Percentiles rank a stretch among this genome's conserved stretches.
Evolutionary conservation across 2,888 invertebrate species (phyloP).

Genomic region (Lasioglossum leucozonium): DNA sequence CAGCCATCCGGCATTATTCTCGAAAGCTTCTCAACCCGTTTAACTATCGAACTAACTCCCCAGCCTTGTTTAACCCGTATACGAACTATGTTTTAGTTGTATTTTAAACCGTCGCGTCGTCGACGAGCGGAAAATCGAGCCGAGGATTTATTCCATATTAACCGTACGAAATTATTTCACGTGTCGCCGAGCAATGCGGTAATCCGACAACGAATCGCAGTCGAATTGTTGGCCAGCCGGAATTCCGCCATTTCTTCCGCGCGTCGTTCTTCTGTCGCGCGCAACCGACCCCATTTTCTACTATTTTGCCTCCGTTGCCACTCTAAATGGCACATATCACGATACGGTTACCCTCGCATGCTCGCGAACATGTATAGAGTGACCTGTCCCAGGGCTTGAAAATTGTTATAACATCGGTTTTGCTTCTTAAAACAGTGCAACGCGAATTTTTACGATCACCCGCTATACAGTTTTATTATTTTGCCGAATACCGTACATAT

Average conservation of each 20-base stretch:
- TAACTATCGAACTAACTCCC: slow-evolving; percentile 36
- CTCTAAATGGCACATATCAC: slow-evolving; percentile 15
- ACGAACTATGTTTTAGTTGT: slow-evolving; percentile 35
- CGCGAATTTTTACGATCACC: not conserved
- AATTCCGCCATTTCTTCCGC: slow-evolving; percentile 58
- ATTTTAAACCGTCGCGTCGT: slow-evolving; percentile 20
- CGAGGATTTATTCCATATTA: slow-evolving; percentile 66
- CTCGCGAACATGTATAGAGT: not conserved
- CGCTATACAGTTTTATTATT: not conserved
- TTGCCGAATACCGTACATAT: not conserved
- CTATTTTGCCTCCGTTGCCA: slow-evolving; percentile 23
- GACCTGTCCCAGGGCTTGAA: not conserved
- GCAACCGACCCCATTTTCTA: slow-evolving; percentile 22
- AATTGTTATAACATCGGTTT: not conserved
- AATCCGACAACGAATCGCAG: slow-evolving; percentile 66
- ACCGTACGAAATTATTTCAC: slow-evolving; percentile 68
- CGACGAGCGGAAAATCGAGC: slow-evolving; percentile 32
- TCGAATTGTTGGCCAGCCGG: slow-evolving; percentile 51
- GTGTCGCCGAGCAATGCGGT: slow-evolving; percentile 55
- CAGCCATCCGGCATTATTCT: slow-evolving; percentile 37
- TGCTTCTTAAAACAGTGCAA: not conserved
- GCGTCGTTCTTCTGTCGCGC: slow-evolving; percentile 52
- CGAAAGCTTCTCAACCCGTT: slow-evolving; percentile 39
- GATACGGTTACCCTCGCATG: not conserved
- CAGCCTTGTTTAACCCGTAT: slow-evolving; percentile 26